Base-by-base conservation (phyloP, 2,888 invertebrate genomes). In the Spialia ferax region DNA sequence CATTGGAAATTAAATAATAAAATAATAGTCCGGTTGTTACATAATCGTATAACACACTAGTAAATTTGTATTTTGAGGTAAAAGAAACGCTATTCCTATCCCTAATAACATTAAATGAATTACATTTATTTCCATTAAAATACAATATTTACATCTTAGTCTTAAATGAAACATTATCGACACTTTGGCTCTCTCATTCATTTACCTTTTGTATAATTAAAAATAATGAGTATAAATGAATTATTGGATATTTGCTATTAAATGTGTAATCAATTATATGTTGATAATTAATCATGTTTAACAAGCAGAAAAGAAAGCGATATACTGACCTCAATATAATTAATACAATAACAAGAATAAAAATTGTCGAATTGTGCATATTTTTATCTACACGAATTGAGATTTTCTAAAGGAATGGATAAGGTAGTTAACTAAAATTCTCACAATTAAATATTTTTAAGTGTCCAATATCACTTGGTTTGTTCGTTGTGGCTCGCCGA, bases 401-500 rank as follows among this genome's bases (percentile, higher is more conserved):
- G 79, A 82, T 84, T 86, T 76, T 74, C 82, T 85, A 84, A 82
- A 82, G 79, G 80, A 84, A 83, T 84, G 79, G 75, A 79, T 77
- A 75, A 76, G 63, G 72, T 76, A 76, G 69, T 80, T 75, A 87
- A 88, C 82, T 86, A 83, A 85, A 79, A 79, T 77, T 83, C 77
- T 87, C 87, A 88, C 86, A 84, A 78, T 71, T 75, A 73, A 76
- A 75, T 79, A 74, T 72, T 55, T 88, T 86, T 72, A 57, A 89
- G 87, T 87, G 91, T 91, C 89, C 79, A 55, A 79, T 84, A 84
- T 90, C 91, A 92, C 91, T 91, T 82, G 67, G 69, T 82, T 78
- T 80, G 80, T 91, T 92, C 92, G 91, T 91, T 91, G 91, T 89
- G 81, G 77, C 70, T 75, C 87, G 90, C 90, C 89, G 90, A 79